Evolutionary conservation across 2,888 invertebrate species (phyloP), one percentile per base, ranked within the genome.

Genomic region (Theretra japonica): DNA sequence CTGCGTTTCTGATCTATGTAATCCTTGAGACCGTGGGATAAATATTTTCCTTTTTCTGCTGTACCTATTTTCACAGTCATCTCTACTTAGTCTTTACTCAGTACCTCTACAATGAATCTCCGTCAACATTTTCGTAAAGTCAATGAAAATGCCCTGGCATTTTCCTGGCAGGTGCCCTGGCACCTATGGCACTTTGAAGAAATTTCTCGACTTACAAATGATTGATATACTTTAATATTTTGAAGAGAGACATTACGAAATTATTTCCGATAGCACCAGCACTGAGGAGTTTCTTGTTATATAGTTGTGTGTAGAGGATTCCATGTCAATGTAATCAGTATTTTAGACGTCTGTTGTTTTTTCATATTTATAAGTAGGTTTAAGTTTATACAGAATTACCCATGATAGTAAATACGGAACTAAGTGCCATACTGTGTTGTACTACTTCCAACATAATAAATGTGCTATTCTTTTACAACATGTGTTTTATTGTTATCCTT

Each of bases 351-450:
- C 77, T 80, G 82, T 86, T 83, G 82, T 85, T 82, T 82, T 65
- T 78, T 79, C 76, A 81, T 87, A 84, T 82, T 83, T 84, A 77
- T 86, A 87, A 85, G 80, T 77, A 75, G 77, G 72, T 72, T 70
- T 83, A 83, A 81, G 79, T 41, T 70, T 80, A 80, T 77, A 76
- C 77, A 78, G 69, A 77, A 74, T 76, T 76, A 79, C 74, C 75
- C 70, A 81, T 77, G 75, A 73, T 77, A 78, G 75, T 78, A 79
- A 81, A 79, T 81, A 81, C 79, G 88, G 82, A 91, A 89, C 84
- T 85, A 88, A 90, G 92, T 93, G 93, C 92, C 93, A 92, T 92
- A 92, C 83, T 86, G 81, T 86, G 84, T 79, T 84, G 83, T 87
- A 86, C 85, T 80, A 88, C 86, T 88, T 87, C 86, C 83, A 83